A percentile compares a stretch with the other conserved stretches of the same genome.
Evolutionary conservation across 2,113 vertebrate genomes (phyloP).

Genomic region (Ophthalmolycus amberensis): DNA sequence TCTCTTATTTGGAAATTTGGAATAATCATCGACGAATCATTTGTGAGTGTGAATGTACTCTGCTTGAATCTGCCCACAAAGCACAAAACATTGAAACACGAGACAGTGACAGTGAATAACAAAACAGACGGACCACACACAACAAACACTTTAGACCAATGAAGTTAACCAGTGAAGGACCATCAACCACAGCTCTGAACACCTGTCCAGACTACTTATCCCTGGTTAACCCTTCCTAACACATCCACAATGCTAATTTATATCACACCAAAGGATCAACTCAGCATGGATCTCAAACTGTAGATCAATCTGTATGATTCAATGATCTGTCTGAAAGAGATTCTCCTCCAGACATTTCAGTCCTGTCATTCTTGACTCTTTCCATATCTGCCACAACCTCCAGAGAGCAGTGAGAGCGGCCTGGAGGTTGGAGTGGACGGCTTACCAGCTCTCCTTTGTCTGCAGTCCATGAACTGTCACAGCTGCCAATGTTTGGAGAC

Average conservation of each 20-base stretch:
- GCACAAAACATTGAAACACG: conserved; percentile 54
- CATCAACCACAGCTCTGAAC: conserved; percentile 4
- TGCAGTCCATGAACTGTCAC: not conserved
- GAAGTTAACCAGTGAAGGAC: not conserved
- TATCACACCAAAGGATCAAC: not conserved
- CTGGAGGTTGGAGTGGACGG: too few species aligned
- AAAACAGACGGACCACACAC: conserved; percentile 45
- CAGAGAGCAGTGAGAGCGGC: too few species aligned
- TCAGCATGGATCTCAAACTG: not conserved
- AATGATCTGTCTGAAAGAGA: not conserved
- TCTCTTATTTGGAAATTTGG: conserved; percentile 25
- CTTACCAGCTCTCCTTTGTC: not conserved
- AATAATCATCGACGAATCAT: conserved; percentile 11
- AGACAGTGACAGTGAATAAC: conserved; percentile 63
- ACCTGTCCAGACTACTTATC: too few species aligned
- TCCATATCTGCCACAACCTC: not conserved
- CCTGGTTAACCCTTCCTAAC: not conserved
- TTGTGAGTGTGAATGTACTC: not conserved
- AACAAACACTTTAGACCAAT: conserved; percentile 18
- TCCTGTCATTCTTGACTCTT: not conserved
- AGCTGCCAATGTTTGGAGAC: not conserved
- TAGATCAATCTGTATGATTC: not conserved
- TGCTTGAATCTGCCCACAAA: not conserved
- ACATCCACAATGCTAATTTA: not conserved
- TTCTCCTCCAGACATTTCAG: not conserved